Evolutionary conservation across 2,888 invertebrate genomes (phyloP), one percentile per base, ranked within the genome.

Genomic region (Drosophila birchii): DNA sequence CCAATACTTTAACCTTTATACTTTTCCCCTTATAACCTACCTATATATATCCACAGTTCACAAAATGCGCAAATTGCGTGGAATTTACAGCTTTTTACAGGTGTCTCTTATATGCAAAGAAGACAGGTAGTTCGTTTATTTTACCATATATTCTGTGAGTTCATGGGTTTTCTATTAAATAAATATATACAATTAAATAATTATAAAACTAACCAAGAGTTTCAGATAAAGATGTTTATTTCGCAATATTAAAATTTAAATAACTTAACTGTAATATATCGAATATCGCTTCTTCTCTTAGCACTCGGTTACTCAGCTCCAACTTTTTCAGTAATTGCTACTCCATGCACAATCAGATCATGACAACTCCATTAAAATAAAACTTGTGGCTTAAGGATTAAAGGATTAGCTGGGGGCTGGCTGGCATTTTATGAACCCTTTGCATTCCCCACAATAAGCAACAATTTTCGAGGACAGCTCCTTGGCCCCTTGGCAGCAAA

Each of bases 1-100:
- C 39, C 57, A 62, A 68, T 66, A 56, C 75, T 75, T 66, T 80
- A 45, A 73, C 75, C 72, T 74, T 58, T n/a, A n/a, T n/a, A n/a
- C n/a, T n/a, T n/a, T n/a, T n/a, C n/a, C n/a, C n/a, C n/a, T n/a
- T n/a, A n/a, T n/a, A n/a, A n/a, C n/a, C n/a, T n/a, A n/a, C n/a
- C n/a, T n/a, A n/a, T n/a, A n/a, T n/a, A n/a, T n/a, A n/a, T n/a
- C 8, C 41, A 41, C 11, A 18, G 18, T 18, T 43, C 14, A 7
- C 44, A 14, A 44, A 44, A 23, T 23, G 44, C 4, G 23, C 23
- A 44, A 44, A 44, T 44, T 20, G 12, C 14, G 23, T 26, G 14
- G 23, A 16, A 44, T 44, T 23, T 26, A n/a, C n/a, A 45, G n/a
- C 5, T n/a, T n/a, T 47, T 26, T 26, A n/a, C 26, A 47, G 45